Base-by-base conservation (phyloP, 2,888 invertebrate genomes). In the Hoplodrina blanda region DNA sequence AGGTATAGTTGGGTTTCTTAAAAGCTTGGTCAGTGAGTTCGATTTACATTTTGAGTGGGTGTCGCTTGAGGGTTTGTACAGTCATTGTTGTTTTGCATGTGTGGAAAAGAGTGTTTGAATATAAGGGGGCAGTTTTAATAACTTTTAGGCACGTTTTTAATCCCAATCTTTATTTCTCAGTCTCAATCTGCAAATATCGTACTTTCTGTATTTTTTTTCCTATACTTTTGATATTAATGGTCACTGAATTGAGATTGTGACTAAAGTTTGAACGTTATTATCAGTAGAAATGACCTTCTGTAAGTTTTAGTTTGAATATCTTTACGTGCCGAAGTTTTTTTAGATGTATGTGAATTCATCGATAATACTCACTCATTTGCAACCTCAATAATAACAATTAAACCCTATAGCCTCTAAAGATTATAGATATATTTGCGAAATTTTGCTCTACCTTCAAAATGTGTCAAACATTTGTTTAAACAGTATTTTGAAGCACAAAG, bases 1-100 rank as follows among this genome's bases (percentile, higher is more conserved):
- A 79, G 82, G 78, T 89, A 79, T 77, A 83, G 76, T 74, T 79
- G 84, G 80, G 83, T 80, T 84, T 80, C 84, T 85, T 87, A 88
- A 89, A 88, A 88, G 89, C 78, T 67, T 85, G 89, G 90, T 87
- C 91, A 90, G 89, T 78, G 65, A 71, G 77, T 79, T 76, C 73
- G 74, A 82, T 83, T 83, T 83, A 66, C 78, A 83, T 83, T 85
- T 83, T 69, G 76, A 83, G 81, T 78, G 73, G 69, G 62, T 69
- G 60, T 30, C 68, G 37, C 56, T 57, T 60, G 15, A 17, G 52
- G 60, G 69, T 65, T 73, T 73, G 70, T 57, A 30, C 33, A 75
- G 70, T 84, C 79, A 84, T 82, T 75, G 72, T 77, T 82, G 19
- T 83, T 83, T 84, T 80, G 78, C 63, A 50, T 44, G 46, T 5